Percentiles rank a stretch among this genome's conserved stretches.
These are phyloP conservation scores for Helicolenus hilgendorfi DNA, from an alignment of 2,797 vertebrate species.

Conservation along the genomic window DNA sequence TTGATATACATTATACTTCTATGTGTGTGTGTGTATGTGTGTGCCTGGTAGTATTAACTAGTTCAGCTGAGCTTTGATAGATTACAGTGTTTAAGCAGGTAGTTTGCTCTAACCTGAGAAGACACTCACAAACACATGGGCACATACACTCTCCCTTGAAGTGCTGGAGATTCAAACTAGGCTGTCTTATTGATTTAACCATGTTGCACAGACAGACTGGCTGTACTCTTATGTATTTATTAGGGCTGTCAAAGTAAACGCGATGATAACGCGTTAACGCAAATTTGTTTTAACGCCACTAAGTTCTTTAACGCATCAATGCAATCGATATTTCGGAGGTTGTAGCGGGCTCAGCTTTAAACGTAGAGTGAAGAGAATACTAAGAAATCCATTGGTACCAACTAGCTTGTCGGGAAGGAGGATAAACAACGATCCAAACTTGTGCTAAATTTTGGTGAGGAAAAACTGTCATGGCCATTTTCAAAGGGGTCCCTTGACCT, in stretches of 20 bases:
- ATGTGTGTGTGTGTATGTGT: background rate
- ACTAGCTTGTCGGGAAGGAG: no score
- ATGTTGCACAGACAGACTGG: background rate
- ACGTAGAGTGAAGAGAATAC: no score
- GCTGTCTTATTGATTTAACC: conserved; percentile 27
- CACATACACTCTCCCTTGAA: background rate
- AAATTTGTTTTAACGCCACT: no score
- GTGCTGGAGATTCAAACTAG: conserved; percentile 22
- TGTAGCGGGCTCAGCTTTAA: fast-evolving
- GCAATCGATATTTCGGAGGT: no score
- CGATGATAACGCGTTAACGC: no score
- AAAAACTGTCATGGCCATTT: no score
- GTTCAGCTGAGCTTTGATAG: conserved; percentile 37
- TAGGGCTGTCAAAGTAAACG: no score
- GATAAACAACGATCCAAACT: no score
- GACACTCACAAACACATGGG: background rate
- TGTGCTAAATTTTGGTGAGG: no score
- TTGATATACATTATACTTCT: background rate
- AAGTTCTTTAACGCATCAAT: fast-evolving
- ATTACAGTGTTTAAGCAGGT: conserved; percentile 46
- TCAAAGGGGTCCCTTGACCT: no score
- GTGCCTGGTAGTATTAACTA: conserved; percentile 2
- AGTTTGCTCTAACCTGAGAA: conserved; percentile 1
- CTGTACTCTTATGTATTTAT: background rate
- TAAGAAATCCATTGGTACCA: no score